phyloP scores from a whole-genome alignment of 2,797 vertebrate genomes.

The Coregonus sp. region DNA sequence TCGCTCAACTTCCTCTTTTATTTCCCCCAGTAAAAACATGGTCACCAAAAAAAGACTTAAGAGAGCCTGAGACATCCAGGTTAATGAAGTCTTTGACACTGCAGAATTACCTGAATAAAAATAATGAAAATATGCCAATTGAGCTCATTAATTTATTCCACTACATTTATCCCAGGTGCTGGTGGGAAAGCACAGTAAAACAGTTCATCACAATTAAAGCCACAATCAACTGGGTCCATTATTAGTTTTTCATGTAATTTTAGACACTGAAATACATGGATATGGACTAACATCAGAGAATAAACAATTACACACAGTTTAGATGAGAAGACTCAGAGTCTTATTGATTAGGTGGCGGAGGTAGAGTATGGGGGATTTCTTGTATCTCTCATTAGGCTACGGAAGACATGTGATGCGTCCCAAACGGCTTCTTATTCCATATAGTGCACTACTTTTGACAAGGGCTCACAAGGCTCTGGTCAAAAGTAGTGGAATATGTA shows the following conservation, averaged over 20 bases:
- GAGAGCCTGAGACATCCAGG: constrained; percentile 32
- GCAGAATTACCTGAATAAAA: constrained; percentile 45
- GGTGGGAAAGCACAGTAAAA: constrained; percentile 33
- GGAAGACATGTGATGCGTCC: constrained; percentile 11
- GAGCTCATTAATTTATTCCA: constrained; percentile 50
- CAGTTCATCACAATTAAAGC: constrained; percentile 46
- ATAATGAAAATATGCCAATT: constrained; percentile 47
- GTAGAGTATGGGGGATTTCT: too few relatives aligned
- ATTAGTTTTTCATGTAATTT: not conserved
- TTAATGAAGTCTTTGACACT: constrained; percentile 46
- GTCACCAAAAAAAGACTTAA: not conserved
- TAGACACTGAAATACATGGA: too few relatives aligned
- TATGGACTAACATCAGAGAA: too few relatives aligned
- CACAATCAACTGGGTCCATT: constrained; percentile 34
- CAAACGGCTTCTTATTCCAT: not conserved
- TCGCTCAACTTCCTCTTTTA: not conserved
- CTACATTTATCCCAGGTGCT: constrained; percentile 44
- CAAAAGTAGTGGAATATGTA: too few relatives aligned
- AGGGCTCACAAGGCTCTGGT: too few relatives aligned
- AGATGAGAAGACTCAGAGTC: too few relatives aligned
- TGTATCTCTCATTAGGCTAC: constrained; percentile 15
- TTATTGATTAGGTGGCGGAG: too few relatives aligned
- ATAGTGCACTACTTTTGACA: not conserved
- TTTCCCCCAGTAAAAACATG: constrained; percentile 1
- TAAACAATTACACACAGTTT: too few relatives aligned